Conservation (phyloP, 1,140 invertebrate genomes). For the Drosophila littoralis region DNA sequence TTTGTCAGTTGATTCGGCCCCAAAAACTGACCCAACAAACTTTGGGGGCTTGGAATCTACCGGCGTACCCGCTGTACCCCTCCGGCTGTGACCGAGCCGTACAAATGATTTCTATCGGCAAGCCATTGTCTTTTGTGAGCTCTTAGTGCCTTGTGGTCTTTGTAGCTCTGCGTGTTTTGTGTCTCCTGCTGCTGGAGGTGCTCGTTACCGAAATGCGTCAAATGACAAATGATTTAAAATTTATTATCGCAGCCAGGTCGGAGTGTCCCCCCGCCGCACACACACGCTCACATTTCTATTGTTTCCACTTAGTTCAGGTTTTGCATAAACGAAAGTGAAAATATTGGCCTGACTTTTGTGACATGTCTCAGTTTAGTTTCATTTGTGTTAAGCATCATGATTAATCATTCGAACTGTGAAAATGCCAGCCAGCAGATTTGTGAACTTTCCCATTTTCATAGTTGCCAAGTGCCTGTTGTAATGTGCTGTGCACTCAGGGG, state of each 20-base stretch:
- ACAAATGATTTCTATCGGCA: conserved; percentile 72
- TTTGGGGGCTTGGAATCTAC: conserved; percentile 21
- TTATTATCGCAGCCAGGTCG: conserved; percentile 59
- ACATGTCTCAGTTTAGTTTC: conserved; percentile 41
- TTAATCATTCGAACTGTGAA: conserved; percentile 49
- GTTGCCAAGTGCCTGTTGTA: conserved; percentile 1
- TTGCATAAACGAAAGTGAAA: conserved; percentile 67
- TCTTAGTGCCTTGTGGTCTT: conserved; percentile 11
- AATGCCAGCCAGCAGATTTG: conserved; percentile 4
- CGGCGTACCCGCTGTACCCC: neutral
- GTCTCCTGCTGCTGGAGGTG: conserved; percentile 22
- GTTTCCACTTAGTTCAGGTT: conserved; percentile 29
- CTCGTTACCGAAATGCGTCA: conserved; percentile 78
- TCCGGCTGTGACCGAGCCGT: conserved; percentile 9
- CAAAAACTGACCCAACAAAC: conserved; percentile 61
- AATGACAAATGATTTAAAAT: conserved; percentile 81
- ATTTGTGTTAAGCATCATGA: conserved; percentile 40
- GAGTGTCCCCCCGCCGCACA: conserved; percentile 20
- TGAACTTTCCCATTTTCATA: conserved; percentile 32
- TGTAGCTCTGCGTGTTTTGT: conserved; percentile 1
- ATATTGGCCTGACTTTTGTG: conserved; percentile 48
- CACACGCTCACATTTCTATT: conserved; percentile 5
- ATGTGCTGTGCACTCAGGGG: neutral
- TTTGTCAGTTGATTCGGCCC: conserved; percentile 64
- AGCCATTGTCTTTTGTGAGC: conserved; percentile 55